phyloP scores from a whole-genome alignment of 2,797 vertebrate genomes.

The Sibirionetta formosa region DNA sequence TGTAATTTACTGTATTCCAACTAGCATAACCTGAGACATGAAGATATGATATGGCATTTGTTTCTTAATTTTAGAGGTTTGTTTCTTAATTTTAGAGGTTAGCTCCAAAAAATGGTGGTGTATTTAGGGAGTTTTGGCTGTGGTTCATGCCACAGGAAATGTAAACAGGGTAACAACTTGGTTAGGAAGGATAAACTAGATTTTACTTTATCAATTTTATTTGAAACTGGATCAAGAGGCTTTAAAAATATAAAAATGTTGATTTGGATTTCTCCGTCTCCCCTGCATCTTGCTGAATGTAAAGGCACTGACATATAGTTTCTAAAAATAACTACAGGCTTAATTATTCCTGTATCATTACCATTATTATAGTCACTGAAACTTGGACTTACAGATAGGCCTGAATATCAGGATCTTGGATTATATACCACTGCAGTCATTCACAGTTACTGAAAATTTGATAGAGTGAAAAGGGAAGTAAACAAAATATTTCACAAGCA shows the following conservation, averaged over 20 bases:
- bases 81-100: neutral
- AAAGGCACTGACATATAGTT: neutral
- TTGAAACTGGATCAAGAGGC: neutral
- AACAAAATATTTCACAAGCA: slow-evolving; percentile 22
- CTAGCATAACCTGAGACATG: neutral
- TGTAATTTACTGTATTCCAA: neutral
- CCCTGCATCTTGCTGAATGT: neutral
- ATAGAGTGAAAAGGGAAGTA: neutral
- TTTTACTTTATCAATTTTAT: neutral
- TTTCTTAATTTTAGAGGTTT: neutral
- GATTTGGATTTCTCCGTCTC: neutral
- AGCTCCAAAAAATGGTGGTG: neutral
- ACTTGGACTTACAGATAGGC: neutral
- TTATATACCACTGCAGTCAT: neutral
- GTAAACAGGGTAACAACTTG: neutral
- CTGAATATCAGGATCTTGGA: neutral
- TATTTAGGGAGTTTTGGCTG: neutral
- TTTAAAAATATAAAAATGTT: neutral
- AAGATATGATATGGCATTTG: neutral
- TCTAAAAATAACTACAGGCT: neutral
- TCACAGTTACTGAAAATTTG: neutral
- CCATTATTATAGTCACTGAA: neutral
- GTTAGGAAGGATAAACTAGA: neutral
- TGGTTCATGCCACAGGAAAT: neutral
- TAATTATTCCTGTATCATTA: neutral